Evolutionary conservation across 2,888 invertebrate genomes (phyloP).

Genomic region (Aphidius colemani): DNA sequence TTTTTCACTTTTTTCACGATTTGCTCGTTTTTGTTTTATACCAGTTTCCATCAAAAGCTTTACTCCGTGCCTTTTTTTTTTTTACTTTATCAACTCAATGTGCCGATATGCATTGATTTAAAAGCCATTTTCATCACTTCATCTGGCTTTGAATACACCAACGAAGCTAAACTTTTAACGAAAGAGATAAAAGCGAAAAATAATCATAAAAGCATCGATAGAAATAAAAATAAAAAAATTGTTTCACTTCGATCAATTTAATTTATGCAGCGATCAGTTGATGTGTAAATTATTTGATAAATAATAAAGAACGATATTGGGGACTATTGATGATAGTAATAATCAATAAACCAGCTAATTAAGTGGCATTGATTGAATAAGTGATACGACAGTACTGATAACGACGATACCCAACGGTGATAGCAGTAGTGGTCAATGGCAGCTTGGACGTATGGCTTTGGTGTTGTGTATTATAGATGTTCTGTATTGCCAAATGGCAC

Average conservation of each 20-base stretch:
- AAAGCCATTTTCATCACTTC: conserved; percentile 10
- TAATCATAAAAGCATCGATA: too few species aligned
- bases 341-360: conserved; percentile 61
- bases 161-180: too few species aligned
- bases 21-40: too few species aligned
- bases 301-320: too few species aligned
- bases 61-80: neutral
- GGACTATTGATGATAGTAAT: conserved; percentile 39
- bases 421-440: conserved; percentile 33
- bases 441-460: conserved; percentile 45
- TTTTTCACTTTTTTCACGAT: neutral
- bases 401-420: conserved; percentile 48
- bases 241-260: too few species aligned
- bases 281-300: too few species aligned
- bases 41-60: too few species aligned
- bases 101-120: conserved; percentile 14
- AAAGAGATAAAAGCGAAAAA: conserved; percentile 15
- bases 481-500: neutral
- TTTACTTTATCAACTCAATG: conserved; percentile 2
- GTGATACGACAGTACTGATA: conserved; percentile 42
- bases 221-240: too few species aligned
- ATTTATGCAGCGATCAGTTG: too few species aligned
- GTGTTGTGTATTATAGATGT: conserved; percentile 31
- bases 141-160: conserved; percentile 4
- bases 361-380: conserved; percentile 59